Base-by-base conservation (phyloP, 2,113 vertebrate species). In the Etia nguti region DNA sequence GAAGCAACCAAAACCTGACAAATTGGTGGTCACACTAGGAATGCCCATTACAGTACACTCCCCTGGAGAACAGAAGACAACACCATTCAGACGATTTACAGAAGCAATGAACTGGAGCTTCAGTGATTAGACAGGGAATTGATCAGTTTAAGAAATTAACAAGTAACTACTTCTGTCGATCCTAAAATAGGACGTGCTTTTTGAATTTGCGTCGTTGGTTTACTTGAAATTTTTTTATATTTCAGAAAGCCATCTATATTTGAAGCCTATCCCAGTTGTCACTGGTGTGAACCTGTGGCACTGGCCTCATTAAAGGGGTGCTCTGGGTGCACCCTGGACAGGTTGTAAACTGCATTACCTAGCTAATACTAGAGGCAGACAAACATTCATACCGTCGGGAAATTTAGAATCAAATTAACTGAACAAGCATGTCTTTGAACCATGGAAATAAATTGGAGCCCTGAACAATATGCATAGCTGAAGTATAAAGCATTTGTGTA, bases 11-110 rank as follows among this genome's bases (percentile, higher is more conserved):
- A 99, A 99, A 73, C 99, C 99, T 1, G 99, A 99, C 16, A 99
- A 97, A 93, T 99, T 99, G 80, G 98, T 99, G 43, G 98, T 99
- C 82, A 99, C 98, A 5, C 99, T 99, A 89, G 99, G 99, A 85
- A 99, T 99, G 2, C 99, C 99, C 99, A 99, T 99, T 36, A 99
- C 98, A 0, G 98, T 99, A 80, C 99, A 99, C 52, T 99, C 99
- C 46, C 97, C 99, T 99, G 95, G n/a, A 82, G 1, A 91, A 90
- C 4, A 77, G 6, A 90, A n/a, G 18, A 8, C 18, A n/a, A 38
- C 8, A 36, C 8, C 50, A 43, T 22, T 52, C 8, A 52, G 50
- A 10, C 9, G 8, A 54, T 54, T 20, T 54, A 54, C 9, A n/a
- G 50, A 10, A n/a, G 18, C 50, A 4, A n/a, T 4, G 1, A n/a